Conservation (phyloP, 1,140 invertebrate genomes). For the Sinonovacula constricta region DNA sequence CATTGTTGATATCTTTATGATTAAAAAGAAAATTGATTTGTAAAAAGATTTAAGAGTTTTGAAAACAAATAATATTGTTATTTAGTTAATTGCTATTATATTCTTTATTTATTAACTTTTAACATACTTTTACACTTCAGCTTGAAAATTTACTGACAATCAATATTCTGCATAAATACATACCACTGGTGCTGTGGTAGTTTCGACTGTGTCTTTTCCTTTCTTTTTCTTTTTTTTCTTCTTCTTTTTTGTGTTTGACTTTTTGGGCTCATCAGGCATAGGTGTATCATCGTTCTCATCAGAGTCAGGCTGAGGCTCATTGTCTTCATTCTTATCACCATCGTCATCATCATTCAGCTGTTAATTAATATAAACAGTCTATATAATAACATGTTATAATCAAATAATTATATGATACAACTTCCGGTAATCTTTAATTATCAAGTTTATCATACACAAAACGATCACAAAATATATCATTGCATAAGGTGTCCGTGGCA, state of each 20-base stretch:
- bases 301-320: constrained; percentile 69
- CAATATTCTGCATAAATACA: too few species aligned
- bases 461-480: background rate
- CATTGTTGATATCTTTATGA: too few species aligned
- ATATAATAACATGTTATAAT: background rate
- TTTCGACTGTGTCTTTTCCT: constrained; percentile 82
- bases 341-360: constrained; percentile 76
- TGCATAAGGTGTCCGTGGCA: background rate
- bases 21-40: too few species aligned
- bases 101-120: background rate
- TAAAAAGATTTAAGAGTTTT: too few species aligned
- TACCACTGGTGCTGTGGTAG: constrained; percentile 78
- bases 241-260: constrained; percentile 60
- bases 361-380: background rate
- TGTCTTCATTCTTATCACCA: constrained; percentile 81
- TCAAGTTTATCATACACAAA: background rate
- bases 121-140: too few species aligned
- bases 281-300: constrained; percentile 76
- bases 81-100: background rate
- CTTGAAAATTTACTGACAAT: background rate
- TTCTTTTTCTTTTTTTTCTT: constrained; percentile 74
- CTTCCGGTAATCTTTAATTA: background rate
- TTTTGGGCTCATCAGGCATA: constrained; percentile 80
- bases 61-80: background rate
- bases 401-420: background rate